phyloP scores from a whole-genome alignment of 2,888 invertebrate genomes.

The Limenitis camilla region DNA sequence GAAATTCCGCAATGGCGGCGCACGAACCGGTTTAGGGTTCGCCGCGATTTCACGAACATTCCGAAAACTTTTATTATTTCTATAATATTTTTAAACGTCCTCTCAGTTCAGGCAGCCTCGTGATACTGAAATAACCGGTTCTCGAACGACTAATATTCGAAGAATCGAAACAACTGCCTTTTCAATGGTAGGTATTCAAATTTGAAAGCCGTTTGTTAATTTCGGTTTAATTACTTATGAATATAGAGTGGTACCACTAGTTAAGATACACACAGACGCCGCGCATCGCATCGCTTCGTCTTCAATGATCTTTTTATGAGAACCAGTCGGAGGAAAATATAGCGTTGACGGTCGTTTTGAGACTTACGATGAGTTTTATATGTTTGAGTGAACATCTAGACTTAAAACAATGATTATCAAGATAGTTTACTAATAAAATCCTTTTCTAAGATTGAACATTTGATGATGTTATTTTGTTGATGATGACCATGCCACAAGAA shows the following conservation, averaged over 20 bases:
- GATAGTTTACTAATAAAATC: not conserved
- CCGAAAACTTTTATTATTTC: slow-evolving; percentile 39
- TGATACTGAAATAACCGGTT: slow-evolving; percentile 64
- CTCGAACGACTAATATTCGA: slow-evolving; percentile 27
- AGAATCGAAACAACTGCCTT: slow-evolving; percentile 22
- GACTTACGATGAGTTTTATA: too few species aligned
- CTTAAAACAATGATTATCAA: too few species aligned
- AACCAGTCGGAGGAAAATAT: too few species aligned
- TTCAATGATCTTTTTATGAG: slow-evolving; percentile 11
- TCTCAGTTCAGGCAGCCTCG: slow-evolving; percentile 52
- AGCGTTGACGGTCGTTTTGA: too few species aligned
- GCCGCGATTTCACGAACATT: slow-evolving; percentile 46
- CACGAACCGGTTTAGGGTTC: slow-evolving; percentile 51
- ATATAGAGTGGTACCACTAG: slow-evolving; percentile 23
- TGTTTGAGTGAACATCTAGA: too few species aligned
- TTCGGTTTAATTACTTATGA: slow-evolving; percentile 27
- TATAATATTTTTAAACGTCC: slow-evolving; percentile 51
- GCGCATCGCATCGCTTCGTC: too few species aligned
- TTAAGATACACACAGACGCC: slow-evolving; percentile 15
- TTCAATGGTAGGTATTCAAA: slow-evolving; percentile 28
- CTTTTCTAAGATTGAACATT: not conserved
- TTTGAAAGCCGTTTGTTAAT: slow-evolving; percentile 29
- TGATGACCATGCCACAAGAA: too few species aligned
- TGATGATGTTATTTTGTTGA: too few species aligned
- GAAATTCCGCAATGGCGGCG: slow-evolving; percentile 60